Conservation (phyloP, 2,888 invertebrate species). For the Epirrhoe tristata region DNA sequence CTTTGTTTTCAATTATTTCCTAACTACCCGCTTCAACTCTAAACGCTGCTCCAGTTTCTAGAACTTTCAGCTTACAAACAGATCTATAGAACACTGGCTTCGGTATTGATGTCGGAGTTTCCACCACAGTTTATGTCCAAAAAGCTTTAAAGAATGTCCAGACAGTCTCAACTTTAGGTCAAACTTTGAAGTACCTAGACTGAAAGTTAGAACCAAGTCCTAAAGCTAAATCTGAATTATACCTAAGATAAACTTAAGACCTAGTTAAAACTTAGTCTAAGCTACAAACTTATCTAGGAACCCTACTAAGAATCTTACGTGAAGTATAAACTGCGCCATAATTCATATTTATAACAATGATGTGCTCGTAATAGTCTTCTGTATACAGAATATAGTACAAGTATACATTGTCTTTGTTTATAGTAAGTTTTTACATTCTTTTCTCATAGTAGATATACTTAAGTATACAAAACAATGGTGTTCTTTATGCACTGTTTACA, state of each 20-base stretch:
- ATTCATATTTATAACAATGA: background rate
- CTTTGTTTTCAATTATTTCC: background rate
- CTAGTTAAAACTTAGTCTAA: slow-evolving; percentile 4
- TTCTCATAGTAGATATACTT: background rate
- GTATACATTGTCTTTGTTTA: no score
- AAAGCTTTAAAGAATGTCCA: background rate
- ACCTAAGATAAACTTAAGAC: slow-evolving; percentile 4
- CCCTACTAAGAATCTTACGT: background rate
- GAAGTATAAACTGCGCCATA: background rate
- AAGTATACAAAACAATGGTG: background rate
- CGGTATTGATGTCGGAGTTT: background rate
- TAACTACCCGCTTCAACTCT: background rate
- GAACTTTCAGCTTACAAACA: background rate
- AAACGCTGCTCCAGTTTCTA: background rate
- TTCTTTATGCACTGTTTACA: background rate
- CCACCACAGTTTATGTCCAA: background rate
- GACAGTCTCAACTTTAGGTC: slow-evolving; percentile 15
- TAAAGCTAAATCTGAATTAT: slow-evolving; percentile 10
- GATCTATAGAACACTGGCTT: background rate
- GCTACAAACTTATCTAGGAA: background rate
- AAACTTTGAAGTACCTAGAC: slow-evolving; percentile 15
- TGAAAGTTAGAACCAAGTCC: slow-evolving; percentile 16
- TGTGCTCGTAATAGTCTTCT: no score
- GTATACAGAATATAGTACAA: no score
- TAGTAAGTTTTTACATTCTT: background rate